Evolutionary conservation across 2,797 vertebrate genomes (phyloP).

Genomic region (Sitta carolinensis): DNA sequence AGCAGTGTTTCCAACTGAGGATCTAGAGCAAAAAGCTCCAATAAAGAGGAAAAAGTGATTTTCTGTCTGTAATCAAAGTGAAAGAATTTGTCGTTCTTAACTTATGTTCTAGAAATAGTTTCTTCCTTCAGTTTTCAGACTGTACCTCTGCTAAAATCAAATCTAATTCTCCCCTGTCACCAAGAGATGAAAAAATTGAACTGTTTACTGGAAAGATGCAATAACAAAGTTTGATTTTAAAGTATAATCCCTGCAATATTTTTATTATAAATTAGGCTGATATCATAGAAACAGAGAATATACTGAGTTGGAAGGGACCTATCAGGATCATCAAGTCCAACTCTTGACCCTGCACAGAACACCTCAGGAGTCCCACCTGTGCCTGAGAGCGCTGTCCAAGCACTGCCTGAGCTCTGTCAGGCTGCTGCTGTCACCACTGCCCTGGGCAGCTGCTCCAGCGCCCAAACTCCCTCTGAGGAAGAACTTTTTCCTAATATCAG

Average conservation of each 20-base stretch:
- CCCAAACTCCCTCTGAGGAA: neutral
- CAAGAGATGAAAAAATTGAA: neutral
- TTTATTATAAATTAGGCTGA: neutral
- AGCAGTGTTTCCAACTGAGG: neutral
- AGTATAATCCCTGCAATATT: neutral
- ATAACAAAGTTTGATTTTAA: neutral
- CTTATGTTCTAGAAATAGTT: neutral
- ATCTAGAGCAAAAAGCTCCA: neutral
- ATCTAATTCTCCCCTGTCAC: neutral
- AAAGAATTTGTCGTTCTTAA: neutral
- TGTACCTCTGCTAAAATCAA: neutral
- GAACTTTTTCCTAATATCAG: neutral
- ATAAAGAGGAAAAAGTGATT: neutral
- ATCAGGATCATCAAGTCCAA: neutral
- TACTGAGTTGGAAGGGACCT: neutral
- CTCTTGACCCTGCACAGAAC: neutral
- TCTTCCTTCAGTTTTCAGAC: neutral
- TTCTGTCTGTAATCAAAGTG: neutral
- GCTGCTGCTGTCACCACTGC: neutral
- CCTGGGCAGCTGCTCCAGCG: neutral
- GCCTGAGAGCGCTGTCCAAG: neutral
- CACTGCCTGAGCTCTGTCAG: accelerated
- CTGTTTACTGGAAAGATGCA: neutral
- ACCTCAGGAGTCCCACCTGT: neutral
- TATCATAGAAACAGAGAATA: neutral